These are phyloP conservation scores for Phyto melanocephala DNA, from an alignment of 2,888 invertebrate species.

Conservation along the genomic window DNA sequence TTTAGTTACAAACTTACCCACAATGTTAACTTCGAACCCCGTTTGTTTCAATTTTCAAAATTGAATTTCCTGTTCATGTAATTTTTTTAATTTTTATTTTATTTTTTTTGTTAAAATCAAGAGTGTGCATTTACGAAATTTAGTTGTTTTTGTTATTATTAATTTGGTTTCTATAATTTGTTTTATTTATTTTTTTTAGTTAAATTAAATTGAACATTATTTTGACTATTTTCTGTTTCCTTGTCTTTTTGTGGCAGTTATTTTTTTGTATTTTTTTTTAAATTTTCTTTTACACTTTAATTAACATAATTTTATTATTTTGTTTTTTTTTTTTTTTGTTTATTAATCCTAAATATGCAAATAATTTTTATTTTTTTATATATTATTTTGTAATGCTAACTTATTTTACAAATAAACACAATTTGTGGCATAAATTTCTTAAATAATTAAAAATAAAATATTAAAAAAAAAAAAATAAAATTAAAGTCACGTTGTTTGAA, in stretches of 20 bases:
- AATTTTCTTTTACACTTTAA: constrained; percentile 56
- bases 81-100: not conserved
- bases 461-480: constrained; percentile 32
- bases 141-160: constrained; percentile 23
- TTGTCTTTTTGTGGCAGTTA: constrained; percentile 74
- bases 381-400: constrained; percentile 44
- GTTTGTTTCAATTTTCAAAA: constrained; percentile 65
- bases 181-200: not conserved
- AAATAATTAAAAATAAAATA: constrained; percentile 11
- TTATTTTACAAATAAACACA: constrained; percentile 63
- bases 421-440: constrained; percentile 54
- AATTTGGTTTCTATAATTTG: constrained; percentile 4
- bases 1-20: constrained; percentile 65
- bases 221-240: constrained; percentile 50
- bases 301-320: constrained; percentile 51
- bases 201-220: constrained; percentile 51
- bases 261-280: too few relatives aligned
- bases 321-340: constrained; percentile 48
- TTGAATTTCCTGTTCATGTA: constrained; percentile 5
- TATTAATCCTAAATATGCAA: constrained; percentile 61
- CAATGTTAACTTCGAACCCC: constrained; percentile 79
- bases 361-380: constrained; percentile 24
- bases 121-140: constrained; percentile 28
- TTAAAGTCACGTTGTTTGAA: not conserved
- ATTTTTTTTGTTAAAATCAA: constrained; percentile 13